These are phyloP conservation scores for Cylas formicarius DNA, from an alignment of 1,140 invertebrate species.

Conservation along the genomic window DNA sequence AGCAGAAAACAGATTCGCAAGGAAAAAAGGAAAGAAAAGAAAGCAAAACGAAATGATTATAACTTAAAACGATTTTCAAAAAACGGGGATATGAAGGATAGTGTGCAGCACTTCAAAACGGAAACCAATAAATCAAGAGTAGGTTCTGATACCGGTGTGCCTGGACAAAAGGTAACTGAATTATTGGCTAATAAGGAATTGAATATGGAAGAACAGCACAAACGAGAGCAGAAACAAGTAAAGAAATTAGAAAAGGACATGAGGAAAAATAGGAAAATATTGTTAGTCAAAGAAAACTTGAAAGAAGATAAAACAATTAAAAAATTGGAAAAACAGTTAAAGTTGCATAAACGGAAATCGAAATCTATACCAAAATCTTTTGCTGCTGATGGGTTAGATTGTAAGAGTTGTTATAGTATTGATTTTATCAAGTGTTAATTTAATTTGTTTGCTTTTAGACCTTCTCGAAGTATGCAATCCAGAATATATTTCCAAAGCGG, in stretches of 20 bases:
- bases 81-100: constrained; percentile 20
- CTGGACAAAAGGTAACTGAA: constrained; percentile 9
- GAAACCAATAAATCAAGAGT: constrained; percentile 32
- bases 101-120: constrained; percentile 22
- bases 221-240: constrained; percentile 42
- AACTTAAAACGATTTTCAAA: constrained; percentile 38
- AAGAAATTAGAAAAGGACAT: constrained; percentile 48
- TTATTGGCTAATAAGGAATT: constrained; percentile 12
- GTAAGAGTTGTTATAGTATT: constrained; percentile 48
- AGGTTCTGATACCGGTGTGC: constrained; percentile 24
- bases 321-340: constrained; percentile 75
- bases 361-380: constrained; percentile 74
- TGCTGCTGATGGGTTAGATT: constrained; percentile 75
- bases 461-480: constrained; percentile 72
- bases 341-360: constrained; percentile 69
- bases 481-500: constrained; percentile 56
- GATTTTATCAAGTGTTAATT: background rate
- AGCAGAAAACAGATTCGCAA: constrained; percentile 56
- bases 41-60: constrained; percentile 45
- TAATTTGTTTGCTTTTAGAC: constrained; percentile 46
- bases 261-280: constrained; percentile 52
- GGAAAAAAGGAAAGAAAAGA: constrained; percentile 51
- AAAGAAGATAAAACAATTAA: constrained; percentile 75
- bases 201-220: constrained; percentile 34
- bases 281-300: constrained; percentile 62